Conservation (phyloP, 2,888 invertebrate genomes). For the Drosophila kambysellisi region DNA sequence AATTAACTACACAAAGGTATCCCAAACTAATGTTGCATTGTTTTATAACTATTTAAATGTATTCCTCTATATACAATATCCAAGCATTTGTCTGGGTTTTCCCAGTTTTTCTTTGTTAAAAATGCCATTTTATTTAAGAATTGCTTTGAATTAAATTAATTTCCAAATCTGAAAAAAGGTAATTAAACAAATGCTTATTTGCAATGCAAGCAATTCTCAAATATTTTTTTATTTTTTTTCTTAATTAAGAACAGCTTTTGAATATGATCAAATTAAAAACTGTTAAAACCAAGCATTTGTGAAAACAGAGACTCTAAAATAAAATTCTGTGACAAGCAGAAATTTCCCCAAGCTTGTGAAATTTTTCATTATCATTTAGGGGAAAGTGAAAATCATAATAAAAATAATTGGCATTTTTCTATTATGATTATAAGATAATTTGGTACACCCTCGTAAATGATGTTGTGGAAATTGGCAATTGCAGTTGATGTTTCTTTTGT, state of each 20-base stretch:
- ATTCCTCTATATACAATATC: not conserved
- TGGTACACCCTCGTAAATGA: slow-evolving; percentile 48
- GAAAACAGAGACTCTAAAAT: not conserved
- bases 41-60: too few species aligned
- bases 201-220: too few species aligned
- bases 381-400: slow-evolving; percentile 1
- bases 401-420: not conserved
- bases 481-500: slow-evolving; percentile 12
- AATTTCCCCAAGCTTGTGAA: not conserved
- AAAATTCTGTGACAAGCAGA: not conserved
- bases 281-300: not conserved
- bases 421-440: not conserved
- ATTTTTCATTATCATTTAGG: not conserved
- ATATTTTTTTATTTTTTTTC: not conserved
- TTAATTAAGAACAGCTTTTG: not conserved
- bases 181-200: not conserved
- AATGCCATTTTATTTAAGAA: not conserved
- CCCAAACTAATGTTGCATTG: not conserved
- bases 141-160: not conserved
- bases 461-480: slow-evolving; percentile 54
- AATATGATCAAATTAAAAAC: not conserved
- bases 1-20: too few species aligned
- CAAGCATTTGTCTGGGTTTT: not conserved
- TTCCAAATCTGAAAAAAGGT: not conserved
- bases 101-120: not conserved